Conservation (phyloP, 2,888 invertebrate genomes). For the Perizoma affinitatum region DNA sequence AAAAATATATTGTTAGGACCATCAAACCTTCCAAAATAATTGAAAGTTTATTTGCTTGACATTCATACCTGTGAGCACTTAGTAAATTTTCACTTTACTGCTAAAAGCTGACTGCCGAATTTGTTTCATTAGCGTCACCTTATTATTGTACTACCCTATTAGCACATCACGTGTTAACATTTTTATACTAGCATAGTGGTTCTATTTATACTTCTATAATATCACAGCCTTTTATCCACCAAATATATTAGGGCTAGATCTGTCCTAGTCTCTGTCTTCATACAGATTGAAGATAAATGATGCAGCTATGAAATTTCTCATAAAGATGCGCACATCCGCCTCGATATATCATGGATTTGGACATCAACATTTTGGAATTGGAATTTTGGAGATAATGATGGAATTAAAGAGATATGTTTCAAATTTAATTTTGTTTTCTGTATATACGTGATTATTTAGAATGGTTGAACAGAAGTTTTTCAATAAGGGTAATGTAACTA, state of each 20-base stretch:
- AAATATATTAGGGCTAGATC: too few relatives aligned
- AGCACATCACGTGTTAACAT: conserved; percentile 45
- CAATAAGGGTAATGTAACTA: too few relatives aligned
- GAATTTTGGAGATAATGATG: conserved; percentile 64
- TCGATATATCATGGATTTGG: conserved; percentile 79
- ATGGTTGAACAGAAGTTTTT: too few relatives aligned
- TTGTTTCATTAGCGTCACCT: conserved; percentile 65
- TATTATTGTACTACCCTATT: conserved; percentile 55
- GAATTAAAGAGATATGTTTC: too few relatives aligned
- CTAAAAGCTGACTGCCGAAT: conserved; percentile 62
- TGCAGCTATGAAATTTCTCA: conserved; percentile 77
- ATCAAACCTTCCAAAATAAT: not conserved
- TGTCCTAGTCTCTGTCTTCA: not conserved
- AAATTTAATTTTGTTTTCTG: too few relatives aligned
- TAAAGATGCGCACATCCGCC: conserved; percentile 65
- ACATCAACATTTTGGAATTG: conserved; percentile 74
- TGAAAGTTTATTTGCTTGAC: conserved; percentile 15
- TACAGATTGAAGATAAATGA: conserved; percentile 64
- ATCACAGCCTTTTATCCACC: too few relatives aligned
- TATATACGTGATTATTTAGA: too few relatives aligned
- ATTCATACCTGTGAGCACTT: conserved; percentile 32
- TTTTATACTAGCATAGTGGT: not conserved
- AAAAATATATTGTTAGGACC: not conserved
- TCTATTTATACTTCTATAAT: too few relatives aligned
- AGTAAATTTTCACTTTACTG: conserved; percentile 64